Percentiles rank a stretch among this genome's conserved stretches.
Conservation (phyloP, 2,888 invertebrate genomes). For the Coleophora flavipennella region DNA sequence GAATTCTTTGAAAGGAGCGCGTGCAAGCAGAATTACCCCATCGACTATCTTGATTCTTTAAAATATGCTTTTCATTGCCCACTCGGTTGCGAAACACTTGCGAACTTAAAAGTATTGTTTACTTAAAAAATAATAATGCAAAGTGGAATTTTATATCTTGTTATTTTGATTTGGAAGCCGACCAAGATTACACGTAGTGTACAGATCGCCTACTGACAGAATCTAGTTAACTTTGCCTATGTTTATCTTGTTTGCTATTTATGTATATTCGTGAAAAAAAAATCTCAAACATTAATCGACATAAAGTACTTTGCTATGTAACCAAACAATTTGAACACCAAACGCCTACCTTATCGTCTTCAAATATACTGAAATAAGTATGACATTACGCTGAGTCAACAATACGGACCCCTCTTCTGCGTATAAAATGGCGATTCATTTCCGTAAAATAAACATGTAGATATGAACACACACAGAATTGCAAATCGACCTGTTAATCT, state of each 20-base stretch:
- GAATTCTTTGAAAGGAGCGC: slow-evolving; percentile 36
- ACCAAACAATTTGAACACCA: too few relatives aligned
- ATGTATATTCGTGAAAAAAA: too few relatives aligned
- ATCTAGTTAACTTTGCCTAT: too few relatives aligned
- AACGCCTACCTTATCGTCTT: slow-evolving; percentile 7
- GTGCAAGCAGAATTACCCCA: slow-evolving; percentile 41
- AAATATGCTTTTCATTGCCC: slow-evolving; percentile 1
- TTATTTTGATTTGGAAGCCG: too few relatives aligned
- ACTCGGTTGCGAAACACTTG: not conserved
- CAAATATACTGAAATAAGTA: slow-evolving; percentile 30
- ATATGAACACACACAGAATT: slow-evolving; percentile 64
- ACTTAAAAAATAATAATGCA: not conserved
- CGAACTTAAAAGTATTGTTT: not conserved
- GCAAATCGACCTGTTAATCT: slow-evolving; percentile 72
- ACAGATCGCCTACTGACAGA: too few relatives aligned
- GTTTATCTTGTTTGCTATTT: too few relatives aligned
- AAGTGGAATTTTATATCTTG: too few relatives aligned
- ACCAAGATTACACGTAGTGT: too few relatives aligned
- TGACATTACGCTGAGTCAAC: slow-evolving; percentile 50
- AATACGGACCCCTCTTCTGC: slow-evolving; percentile 40
- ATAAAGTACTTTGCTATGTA: too few relatives aligned
- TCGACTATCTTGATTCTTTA: slow-evolving; percentile 18
- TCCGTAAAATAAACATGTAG: slow-evolving; percentile 68
- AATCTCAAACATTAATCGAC: too few relatives aligned
- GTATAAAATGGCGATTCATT: slow-evolving; percentile 60